These are phyloP conservation scores for Drosophila parthenogenetica DNA, from an alignment of 2,888 invertebrate species.

Conservation along the genomic window DNA sequence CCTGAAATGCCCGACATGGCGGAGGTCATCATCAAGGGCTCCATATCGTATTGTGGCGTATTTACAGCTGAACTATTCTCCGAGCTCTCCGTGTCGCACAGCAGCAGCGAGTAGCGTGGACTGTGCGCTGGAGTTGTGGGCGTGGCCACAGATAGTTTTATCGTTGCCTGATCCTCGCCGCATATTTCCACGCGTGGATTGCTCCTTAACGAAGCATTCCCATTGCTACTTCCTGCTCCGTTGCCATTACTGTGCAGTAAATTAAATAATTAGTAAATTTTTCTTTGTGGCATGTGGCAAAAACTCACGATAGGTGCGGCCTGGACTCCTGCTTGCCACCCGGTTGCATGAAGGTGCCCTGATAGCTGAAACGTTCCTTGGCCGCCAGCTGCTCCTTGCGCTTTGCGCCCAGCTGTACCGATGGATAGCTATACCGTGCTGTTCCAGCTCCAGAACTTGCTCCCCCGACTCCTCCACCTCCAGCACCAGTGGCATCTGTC, in stretches of 20 bases:
- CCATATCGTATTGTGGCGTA: conserved; percentile 85
- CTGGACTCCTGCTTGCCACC: conserved; percentile 40
- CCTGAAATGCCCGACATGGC: conserved; percentile 78
- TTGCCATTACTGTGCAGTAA: neutral
- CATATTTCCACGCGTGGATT: conserved; percentile 46
- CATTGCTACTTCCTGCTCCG: neutral
- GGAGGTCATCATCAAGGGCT: conserved; percentile 81
- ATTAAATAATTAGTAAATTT: neutral
- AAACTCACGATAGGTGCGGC: conserved; percentile 42
- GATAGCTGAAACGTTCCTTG: conserved; percentile 85
- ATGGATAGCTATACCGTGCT: conserved; percentile 83
- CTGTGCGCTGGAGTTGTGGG: conserved; percentile 84
- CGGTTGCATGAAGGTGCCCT: conserved; percentile 73
- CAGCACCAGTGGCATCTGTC: conserved; percentile 28
- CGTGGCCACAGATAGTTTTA: conserved; percentile 80
- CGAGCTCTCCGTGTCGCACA: conserved; percentile 84
- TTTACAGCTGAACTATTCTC: conserved; percentile 85
- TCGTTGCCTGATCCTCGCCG: conserved; percentile 44
- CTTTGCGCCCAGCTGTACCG: conserved; percentile 83
- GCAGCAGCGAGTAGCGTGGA: conserved; percentile 85
- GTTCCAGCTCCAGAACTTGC: conserved; percentile 49
- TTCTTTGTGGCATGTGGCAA: neutral
- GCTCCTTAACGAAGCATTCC: conserved; percentile 28
- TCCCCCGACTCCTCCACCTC: conserved; percentile 53
- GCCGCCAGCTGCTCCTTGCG: conserved; percentile 82